Conservation (phyloP, 1,140 invertebrate genomes). For the Rhopalosiphum padi region DNA sequence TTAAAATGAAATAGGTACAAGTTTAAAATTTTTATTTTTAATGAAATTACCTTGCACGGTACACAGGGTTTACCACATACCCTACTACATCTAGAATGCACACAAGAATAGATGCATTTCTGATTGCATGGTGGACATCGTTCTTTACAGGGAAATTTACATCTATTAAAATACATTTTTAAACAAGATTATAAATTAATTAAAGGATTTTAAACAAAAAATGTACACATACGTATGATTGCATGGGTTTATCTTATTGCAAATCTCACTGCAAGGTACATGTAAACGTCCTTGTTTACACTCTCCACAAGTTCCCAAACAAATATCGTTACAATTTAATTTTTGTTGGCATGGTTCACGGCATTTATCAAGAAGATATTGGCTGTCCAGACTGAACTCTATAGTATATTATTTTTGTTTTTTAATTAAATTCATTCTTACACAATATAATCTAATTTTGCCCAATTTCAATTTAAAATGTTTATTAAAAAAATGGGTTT, state of each 20-base stretch:
- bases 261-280: constrained; percentile 65
- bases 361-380: constrained; percentile 61
- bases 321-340: constrained; percentile 64
- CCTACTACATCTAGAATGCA: constrained; percentile 67
- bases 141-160: constrained; percentile 69
- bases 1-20: too few species aligned
- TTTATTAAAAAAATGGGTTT: too few species aligned
- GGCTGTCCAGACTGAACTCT: constrained; percentile 42
- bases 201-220: background rate
- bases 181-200: background rate
- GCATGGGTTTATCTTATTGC: constrained; percentile 66
- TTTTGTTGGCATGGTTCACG: constrained; percentile 61
- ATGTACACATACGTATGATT: constrained; percentile 64
- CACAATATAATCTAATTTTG: too few species aligned
- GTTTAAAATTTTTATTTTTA: background rate
- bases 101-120: constrained; percentile 69
- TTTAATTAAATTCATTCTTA: background rate
- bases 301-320: constrained; percentile 64
- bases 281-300: constrained; percentile 69
- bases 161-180: constrained; percentile 65
- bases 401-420: background rate
- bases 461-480: too few species aligned
- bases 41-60: constrained; percentile 66
- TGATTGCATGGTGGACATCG: constrained; percentile 72
- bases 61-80: constrained; percentile 70